Conservation (phyloP, 2,113 vertebrate species). For the Sturnus vulgaris region DNA sequence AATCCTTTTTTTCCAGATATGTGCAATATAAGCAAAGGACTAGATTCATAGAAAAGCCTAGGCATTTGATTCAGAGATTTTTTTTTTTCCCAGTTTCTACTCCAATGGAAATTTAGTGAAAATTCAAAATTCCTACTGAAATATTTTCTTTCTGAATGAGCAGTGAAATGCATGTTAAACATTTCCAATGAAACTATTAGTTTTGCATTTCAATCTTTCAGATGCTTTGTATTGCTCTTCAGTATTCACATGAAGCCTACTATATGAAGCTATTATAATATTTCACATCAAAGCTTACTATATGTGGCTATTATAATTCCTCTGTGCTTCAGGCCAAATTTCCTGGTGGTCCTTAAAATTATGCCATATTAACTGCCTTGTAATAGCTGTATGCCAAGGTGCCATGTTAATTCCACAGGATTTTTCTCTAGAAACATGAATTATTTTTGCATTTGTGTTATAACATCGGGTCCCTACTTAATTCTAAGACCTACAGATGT, state of each 20-base stretch:
- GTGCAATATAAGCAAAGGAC: not conserved
- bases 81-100: not conserved
- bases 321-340: slow-evolving; percentile 22
- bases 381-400: not conserved
- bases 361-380: not conserved
- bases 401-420: not conserved
- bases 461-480: not conserved
- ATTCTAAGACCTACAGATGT: not conserved
- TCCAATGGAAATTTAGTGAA: not conserved
- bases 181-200: not conserved
- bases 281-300: not conserved
- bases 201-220: not conserved
- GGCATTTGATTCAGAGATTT: not conserved
- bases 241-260: not conserved
- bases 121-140: not conserved
- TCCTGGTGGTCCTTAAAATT: slow-evolving; percentile 31
- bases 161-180: not conserved
- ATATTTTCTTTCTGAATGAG: not conserved
- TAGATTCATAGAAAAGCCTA: not conserved
- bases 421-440: not conserved
- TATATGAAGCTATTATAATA: not conserved
- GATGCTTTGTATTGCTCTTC: not conserved
- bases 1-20: not conserved
- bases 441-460: not conserved
- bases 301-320: not conserved